Conservation (phyloP, 2,888 invertebrate species). For the Ernsta delagoae region DNA sequence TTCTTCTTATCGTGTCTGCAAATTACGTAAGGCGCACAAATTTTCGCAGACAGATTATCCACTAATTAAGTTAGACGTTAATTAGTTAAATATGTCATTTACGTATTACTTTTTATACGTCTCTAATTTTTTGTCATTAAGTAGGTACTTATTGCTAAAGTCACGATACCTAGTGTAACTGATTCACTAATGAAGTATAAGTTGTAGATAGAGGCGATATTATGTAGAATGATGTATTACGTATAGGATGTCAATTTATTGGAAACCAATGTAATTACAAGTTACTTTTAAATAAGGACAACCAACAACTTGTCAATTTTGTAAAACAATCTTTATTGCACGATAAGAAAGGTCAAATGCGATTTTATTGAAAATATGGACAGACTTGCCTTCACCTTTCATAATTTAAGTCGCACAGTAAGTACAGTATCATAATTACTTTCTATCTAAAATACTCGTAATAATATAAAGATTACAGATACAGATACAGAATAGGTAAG, state of each 20-base stretch:
- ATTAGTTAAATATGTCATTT: slow-evolving; percentile 5
- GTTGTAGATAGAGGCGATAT: too few species aligned
- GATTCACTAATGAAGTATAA: too few species aligned
- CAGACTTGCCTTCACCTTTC: slow-evolving; percentile 18
- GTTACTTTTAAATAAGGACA: not conserved
- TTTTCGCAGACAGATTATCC: slow-evolving; percentile 23
- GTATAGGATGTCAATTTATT: not conserved
- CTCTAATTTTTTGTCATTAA: too few species aligned
- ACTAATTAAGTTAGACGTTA: slow-evolving; percentile 28
- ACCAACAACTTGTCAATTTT: slow-evolving; percentile 11
- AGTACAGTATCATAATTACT: too few species aligned
- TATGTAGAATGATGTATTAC: too few species aligned
- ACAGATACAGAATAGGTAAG: too few species aligned
- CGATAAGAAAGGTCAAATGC: slow-evolving; percentile 17
- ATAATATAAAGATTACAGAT: too few species aligned
- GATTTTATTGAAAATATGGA: not conserved
- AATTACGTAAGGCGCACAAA: slow-evolving; percentile 18
- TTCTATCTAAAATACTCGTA: too few species aligned
- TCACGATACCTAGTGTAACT: too few species aligned
- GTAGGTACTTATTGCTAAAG: too few species aligned
- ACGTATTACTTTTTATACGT: not conserved
- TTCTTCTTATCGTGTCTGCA: slow-evolving; percentile 15
- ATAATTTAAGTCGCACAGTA: not conserved
- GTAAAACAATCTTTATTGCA: slow-evolving; percentile 2
- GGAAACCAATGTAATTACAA: not conserved